Conservation (phyloP, 2,888 invertebrate species). For the Chelonus formosanus region DNA sequence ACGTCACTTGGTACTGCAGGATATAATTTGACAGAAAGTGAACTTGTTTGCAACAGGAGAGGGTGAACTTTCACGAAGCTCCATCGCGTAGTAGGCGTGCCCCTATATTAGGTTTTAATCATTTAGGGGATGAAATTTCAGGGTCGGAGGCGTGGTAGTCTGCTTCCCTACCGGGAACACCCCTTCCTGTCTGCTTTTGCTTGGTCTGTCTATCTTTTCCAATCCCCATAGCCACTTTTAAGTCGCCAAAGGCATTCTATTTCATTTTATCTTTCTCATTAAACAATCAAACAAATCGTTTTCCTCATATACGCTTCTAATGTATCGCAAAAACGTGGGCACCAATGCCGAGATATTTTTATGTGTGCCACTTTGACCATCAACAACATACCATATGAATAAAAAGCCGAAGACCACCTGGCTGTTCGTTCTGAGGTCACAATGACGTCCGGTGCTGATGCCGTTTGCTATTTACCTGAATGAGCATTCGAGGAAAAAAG, state of each 20-base stretch:
- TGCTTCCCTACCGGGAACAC: constrained; percentile 62
- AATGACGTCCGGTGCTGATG: not conserved
- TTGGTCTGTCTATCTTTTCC: constrained; percentile 37
- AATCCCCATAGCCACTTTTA: constrained; percentile 11
- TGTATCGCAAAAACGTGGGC: too few relatives aligned
- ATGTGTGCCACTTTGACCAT: too few relatives aligned
- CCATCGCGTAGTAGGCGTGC: constrained; percentile 58
- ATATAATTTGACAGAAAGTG: constrained; percentile 26
- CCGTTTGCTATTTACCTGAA: constrained; percentile 19
- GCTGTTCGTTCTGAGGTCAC: not conserved
- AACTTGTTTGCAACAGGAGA: constrained; percentile 20
- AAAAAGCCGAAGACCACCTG: not conserved
- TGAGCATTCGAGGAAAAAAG: not conserved
- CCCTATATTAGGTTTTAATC: constrained; percentile 65
- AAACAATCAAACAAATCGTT: constrained; percentile 1
- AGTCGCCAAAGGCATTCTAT: constrained; percentile 8
- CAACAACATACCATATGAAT: too few relatives aligned
- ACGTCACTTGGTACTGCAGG: constrained; percentile 12
- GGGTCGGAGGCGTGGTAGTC: constrained; percentile 64
- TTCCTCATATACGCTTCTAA: not conserved
- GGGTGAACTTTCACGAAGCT: constrained; percentile 23
- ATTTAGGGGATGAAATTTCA: constrained; percentile 63
- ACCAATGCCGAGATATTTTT: too few relatives aligned
- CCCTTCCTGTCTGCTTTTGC: constrained; percentile 56
- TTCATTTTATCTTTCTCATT: constrained; percentile 17